These are phyloP conservation scores for Oenanthe oenanthe DNA, from an alignment of 2,113 vertebrate genomes.

Conservation along the genomic window DNA sequence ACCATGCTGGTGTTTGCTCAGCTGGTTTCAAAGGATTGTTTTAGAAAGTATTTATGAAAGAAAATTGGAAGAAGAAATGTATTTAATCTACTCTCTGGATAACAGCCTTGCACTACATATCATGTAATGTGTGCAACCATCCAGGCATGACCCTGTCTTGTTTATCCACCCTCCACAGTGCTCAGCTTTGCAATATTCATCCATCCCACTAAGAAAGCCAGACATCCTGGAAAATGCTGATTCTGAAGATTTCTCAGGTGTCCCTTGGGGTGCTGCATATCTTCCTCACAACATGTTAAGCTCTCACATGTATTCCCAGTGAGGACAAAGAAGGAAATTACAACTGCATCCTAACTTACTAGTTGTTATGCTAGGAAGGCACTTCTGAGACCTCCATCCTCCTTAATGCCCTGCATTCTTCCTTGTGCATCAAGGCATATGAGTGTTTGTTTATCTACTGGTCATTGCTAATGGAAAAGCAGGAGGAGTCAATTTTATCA, in stretches of 20 bases:
- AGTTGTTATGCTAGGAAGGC: not conserved
- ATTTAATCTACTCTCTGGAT: not conserved
- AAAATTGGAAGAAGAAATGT: not conserved
- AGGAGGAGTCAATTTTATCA: not conserved
- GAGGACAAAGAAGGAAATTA: slow-evolving; percentile 3
- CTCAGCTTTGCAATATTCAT: not conserved
- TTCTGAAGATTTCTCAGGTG: not conserved
- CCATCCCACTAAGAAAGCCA: not conserved
- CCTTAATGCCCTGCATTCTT: not conserved
- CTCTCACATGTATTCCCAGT: not conserved
- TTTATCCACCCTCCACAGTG: not conserved
- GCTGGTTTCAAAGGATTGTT: not conserved
- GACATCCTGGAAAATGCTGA: not conserved
- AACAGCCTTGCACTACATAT: not conserved
- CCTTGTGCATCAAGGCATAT: not conserved
- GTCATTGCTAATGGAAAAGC: not conserved
- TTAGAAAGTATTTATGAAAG: not conserved
- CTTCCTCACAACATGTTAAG: not conserved
- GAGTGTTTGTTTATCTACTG: not conserved
- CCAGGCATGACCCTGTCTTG: not conserved
- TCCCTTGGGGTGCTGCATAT: not conserved
- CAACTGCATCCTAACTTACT: not conserved
- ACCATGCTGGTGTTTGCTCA: not conserved
- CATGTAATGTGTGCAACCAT: not conserved
- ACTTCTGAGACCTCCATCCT: not conserved